These are phyloP conservation scores for Scaptomyza cyrtandrae DNA, from an alignment of 2,888 invertebrate species.

Conservation along the genomic window DNA sequence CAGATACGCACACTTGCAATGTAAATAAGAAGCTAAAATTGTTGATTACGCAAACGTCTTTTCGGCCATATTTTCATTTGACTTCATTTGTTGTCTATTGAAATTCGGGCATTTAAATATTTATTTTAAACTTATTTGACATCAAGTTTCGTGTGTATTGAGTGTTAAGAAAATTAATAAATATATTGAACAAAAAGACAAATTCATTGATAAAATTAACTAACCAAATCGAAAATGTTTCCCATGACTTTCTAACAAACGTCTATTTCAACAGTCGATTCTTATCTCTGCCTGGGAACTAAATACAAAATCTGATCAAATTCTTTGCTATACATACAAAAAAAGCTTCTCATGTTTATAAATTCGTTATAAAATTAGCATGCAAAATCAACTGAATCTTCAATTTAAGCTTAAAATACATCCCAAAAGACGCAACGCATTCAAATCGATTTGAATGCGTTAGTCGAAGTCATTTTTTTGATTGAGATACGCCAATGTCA, in stretches of 20 bases:
- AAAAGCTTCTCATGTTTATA: constrained; percentile 9
- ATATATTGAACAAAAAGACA: not conserved
- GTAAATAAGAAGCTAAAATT: constrained; percentile 69
- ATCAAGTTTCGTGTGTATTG: constrained; percentile 24
- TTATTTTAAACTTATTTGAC: constrained; percentile 11
- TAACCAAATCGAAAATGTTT: constrained; percentile 23
- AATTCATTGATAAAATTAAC: constrained; percentile 3
- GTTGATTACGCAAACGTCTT: constrained; percentile 74
- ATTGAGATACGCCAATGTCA: constrained; percentile 46
- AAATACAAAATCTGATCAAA: constrained; percentile 6
- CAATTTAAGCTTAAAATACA: constrained; percentile 27
- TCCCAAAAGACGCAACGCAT: constrained; percentile 30
- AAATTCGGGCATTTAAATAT: constrained; percentile 33
- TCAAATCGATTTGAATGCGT: constrained; percentile 43
- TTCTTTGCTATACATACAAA: not conserved
- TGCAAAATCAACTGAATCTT: constrained; percentile 28
- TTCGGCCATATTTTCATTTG: constrained; percentile 45
- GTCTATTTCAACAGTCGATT: constrained; percentile 17
- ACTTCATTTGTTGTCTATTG: constrained; percentile 32
- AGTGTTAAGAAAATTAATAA: constrained; percentile 16
- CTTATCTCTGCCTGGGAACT: constrained; percentile 28
- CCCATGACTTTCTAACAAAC: constrained; percentile 23
- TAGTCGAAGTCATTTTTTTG: constrained; percentile 43
- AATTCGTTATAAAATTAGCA: constrained; percentile 35
- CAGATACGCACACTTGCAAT: constrained; percentile 22